These are phyloP conservation scores for Gastrophryne carolinensis DNA, from an alignment of 2,797 vertebrate species.

Conservation along the genomic window DNA sequence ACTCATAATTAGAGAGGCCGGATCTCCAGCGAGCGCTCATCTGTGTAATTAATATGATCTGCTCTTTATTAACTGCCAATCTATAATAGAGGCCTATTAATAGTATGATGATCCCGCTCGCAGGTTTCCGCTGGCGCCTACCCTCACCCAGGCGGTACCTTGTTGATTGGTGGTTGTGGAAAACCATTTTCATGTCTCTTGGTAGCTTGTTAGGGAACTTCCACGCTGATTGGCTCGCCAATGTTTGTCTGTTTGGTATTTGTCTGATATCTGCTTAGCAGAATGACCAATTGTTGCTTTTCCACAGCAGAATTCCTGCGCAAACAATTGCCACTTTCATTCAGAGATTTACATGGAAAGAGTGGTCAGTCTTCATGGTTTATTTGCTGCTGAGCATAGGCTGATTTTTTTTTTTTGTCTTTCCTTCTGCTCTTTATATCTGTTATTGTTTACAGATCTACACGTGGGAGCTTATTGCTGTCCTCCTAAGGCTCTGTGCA, in stretches of 20 bases:
- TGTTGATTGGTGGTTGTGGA: background rate
- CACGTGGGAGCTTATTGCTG: background rate
- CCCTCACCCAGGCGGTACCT: background rate
- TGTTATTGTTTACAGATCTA: background rate
- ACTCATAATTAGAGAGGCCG: slow-evolving; percentile 9
- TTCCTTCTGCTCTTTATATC: background rate
- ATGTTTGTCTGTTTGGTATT: background rate
- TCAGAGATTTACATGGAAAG: slow-evolving; percentile 25
- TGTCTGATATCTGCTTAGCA: background rate
- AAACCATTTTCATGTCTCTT: background rate
- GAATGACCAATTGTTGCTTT: background rate
- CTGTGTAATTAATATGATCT: slow-evolving; percentile 30
- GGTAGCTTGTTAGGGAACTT: background rate
- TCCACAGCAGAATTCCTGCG: background rate
- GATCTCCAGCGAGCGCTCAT: background rate
- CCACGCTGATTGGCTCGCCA: background rate
- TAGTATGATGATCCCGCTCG: background rate
- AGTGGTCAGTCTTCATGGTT: background rate
- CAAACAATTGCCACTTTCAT: slow-evolving; percentile 38
- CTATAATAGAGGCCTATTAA: background rate
- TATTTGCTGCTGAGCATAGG: background rate
- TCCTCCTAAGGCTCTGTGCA: background rate
- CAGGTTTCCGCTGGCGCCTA: background rate
- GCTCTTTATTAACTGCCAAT: background rate
- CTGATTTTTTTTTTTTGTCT: background rate